phyloP scores from a whole-genome alignment of 35 echinoderm and acorn worm species.

The Lytechinus variegatus region DNA sequence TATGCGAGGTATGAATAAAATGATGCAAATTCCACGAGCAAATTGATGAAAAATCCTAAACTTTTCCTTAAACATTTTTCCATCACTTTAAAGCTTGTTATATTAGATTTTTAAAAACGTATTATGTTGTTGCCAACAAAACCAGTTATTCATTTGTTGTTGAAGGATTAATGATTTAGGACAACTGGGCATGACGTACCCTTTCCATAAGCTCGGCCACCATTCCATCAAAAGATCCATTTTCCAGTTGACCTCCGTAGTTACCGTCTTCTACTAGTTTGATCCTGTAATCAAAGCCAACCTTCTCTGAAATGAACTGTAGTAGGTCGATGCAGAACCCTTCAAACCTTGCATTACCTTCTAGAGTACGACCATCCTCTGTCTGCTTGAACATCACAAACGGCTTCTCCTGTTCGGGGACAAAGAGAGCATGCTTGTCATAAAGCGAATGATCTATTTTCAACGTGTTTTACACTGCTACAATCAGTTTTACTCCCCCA shows the following conservation, averaged over 20 bases:
- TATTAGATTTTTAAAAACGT: no score
- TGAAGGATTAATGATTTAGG: no score
- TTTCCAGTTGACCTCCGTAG: slow-evolving; percentile 67
- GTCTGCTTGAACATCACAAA: slow-evolving; percentile 76
- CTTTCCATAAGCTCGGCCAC: slow-evolving; percentile 81
- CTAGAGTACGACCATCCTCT: slow-evolving; percentile 57
- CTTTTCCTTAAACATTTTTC: no score
- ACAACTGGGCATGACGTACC: slow-evolving; percentile 38
- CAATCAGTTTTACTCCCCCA: neutral
- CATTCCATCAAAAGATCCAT: slow-evolving; percentile 81
- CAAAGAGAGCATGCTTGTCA: neutral
- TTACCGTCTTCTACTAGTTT: slow-evolving; percentile 78
- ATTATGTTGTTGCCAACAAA: no score
- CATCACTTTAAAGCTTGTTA: no score
- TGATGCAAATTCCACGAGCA: no score
- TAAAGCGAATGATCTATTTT: neutral
- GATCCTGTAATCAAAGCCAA: slow-evolving; percentile 84
- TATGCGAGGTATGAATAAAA: no score
- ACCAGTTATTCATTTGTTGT: no score
- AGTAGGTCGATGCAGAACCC: slow-evolving; percentile 87
- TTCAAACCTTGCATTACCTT: slow-evolving; percentile 76
- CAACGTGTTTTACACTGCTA: neutral
- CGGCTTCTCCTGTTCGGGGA: slow-evolving; percentile 72
- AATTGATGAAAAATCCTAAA: no score
- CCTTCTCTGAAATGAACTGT: slow-evolving; percentile 50